Evolutionary conservation across 23 tunicate species (phyloP), one percentile per base, ranked within the genome.

Genomic region (Halocynthia aurantium): DNA sequence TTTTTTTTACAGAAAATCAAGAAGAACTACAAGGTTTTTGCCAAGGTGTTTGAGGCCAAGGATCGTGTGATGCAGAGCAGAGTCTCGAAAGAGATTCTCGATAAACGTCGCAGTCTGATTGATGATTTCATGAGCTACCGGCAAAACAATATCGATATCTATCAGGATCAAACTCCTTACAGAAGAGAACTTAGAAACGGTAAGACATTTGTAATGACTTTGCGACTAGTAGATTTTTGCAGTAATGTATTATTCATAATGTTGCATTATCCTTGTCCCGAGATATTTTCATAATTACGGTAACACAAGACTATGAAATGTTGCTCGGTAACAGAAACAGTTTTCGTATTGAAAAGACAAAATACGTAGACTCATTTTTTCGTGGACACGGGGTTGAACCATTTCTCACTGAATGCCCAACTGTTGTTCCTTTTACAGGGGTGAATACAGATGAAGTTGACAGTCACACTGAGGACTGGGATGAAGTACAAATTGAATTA

Each of bases 361-460:
- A n/a, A n/a, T n/a, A n/a, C n/a, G n/a, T n/a, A n/a, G n/a, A n/a
- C n/a, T n/a, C n/a, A n/a, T n/a, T n/a, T n/a, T n/a, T n/a, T 31
- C 44, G 4, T 31, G 44, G 44, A 31, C 44, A 31, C 44, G 2
- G 44, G 44, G 44, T 31, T 31, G 44, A 31, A 31, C 44, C 44
- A 31, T 31, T 31, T 17, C 4, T n/a, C 64, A n/a, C 17, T 60
- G 64, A 60, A 12, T 20, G 22, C 55, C 76, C 40, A 8, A 12
- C 50, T 49, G 76, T 22, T 71, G 50, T 22, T 72, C 76, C 57
- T 22, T 49, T 22, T 44, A 20, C 52, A 85, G 91, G 96, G 10
- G 99, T 90, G n/a, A 92, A 86, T 66, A 85, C 96, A 18, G 99
- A 96, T 64, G 91, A 87, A 70, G 86, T 90, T 18, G 99, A 90